Base-by-base conservation (phyloP, 2,888 invertebrate genomes). In the Tigriopus californicus region DNA sequence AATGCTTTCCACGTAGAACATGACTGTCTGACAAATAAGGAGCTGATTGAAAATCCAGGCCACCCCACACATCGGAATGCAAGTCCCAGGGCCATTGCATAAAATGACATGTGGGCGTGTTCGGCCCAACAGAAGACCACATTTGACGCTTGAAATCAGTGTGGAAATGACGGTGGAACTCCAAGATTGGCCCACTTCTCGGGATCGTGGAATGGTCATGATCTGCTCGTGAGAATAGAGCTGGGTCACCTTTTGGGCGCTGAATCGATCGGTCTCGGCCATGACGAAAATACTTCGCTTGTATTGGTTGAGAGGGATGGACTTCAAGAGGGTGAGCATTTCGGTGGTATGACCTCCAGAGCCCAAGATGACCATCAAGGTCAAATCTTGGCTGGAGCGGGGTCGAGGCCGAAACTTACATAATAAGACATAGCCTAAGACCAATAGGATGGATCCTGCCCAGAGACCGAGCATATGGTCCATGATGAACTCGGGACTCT, bases 1-100 rank as follows among this genome's bases (percentile, higher is more conserved):
- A 67, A 90, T 82, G 69, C 95, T 97, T 73, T 98, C 97, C 55
- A 97, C 76, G 72, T 89, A 98, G 58, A 95, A 78, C 61, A 94
- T 85, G 68, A 79, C 80, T 61, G 80, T 79, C 22, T 64, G 65
- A 51, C 51, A 60, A 52, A 60, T 61, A 40, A 64, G 40, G 10
- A 61, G 25, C 18, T 64, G 69, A 70, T 82, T 82, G 64, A 83
- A 74, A 0, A 90, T 52, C 68, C 85, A 85, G 15, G 82, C 83
- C 58, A 83, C 77, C 59, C 83, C 65, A 73, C 91, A 91, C 60
- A 94, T 75, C 3, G 97, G 97, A 61, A 98, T 78, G 71, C 97
- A 95, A 6, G 92, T 95, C 8, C 95, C 95, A 48, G 97, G 97
- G 0, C 98, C 97, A 74, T 97, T 94, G 72, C 87, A 90, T 53